Percentiles rank a stretch among this genome's conserved stretches.
Evolutionary conservation across 2,888 invertebrate genomes (phyloP).

Genomic region (Yponomeuta cagnagella): DNA sequence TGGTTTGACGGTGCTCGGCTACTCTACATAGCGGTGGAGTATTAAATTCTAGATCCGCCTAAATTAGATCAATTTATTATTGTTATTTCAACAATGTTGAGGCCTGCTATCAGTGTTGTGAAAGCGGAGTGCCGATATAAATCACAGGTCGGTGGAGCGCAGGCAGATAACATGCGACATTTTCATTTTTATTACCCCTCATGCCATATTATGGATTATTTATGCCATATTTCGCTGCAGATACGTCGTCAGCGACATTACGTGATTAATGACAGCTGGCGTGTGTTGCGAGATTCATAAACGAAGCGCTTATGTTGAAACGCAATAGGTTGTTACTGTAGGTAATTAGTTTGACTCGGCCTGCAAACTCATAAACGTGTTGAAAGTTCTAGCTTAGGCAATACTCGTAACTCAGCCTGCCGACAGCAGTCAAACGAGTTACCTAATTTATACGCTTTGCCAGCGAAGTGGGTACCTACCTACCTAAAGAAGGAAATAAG

Average conservation of each 20-base stretch:
- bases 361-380: too few relatives aligned
- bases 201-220: constrained; percentile 2
- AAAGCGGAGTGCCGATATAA: neutral
- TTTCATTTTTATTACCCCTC: neutral
- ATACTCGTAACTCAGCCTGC: too few relatives aligned
- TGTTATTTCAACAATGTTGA: neutral
- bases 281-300: neutral
- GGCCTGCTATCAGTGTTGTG: neutral
- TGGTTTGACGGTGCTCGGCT: too few relatives aligned
- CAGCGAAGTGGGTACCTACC: too few relatives aligned
- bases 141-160: neutral
- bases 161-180: constrained; percentile 6
- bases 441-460: too few relatives aligned
- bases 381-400: too few relatives aligned
- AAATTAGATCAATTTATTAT: neutral
- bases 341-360: neutral
- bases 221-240: neutral
- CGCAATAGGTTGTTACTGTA: neutral
- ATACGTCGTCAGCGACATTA: neutral
- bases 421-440: too few relatives aligned
- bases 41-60: neutral
- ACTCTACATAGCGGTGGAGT: neutral
- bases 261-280: neutral
- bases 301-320: neutral
- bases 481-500: too few relatives aligned